A percentile compares a stretch with the other conserved stretches of the same genome.
Evolutionary conservation across 2,888 invertebrate genomes (phyloP).

Genomic region (Drosophila koepferae): DNA sequence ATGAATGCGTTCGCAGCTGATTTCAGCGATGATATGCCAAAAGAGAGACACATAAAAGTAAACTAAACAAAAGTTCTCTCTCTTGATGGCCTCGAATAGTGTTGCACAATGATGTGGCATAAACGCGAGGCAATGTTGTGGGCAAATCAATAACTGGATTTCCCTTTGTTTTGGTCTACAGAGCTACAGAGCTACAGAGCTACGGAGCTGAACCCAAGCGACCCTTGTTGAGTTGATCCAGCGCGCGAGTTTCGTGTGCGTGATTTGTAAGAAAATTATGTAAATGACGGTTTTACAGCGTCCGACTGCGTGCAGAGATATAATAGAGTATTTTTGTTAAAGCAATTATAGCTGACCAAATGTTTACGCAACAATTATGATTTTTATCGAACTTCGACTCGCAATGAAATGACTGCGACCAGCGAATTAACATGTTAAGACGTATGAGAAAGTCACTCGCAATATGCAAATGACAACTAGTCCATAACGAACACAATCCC

Average conservation of each 20-base stretch:
- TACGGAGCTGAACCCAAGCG: slow-evolving; percentile 11
- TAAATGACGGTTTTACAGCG: slow-evolving; percentile 73
- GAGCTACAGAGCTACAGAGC: slow-evolving; percentile 16
- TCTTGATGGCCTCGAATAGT: slow-evolving; percentile 68
- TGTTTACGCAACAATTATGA: slow-evolving; percentile 80
- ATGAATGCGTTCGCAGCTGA: slow-evolving; percentile 57
- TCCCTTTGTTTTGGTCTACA: slow-evolving; percentile 28
- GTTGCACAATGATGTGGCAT: slow-evolving; percentile 73
- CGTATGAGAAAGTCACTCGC: slow-evolving; percentile 30
- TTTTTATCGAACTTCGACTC: slow-evolving; percentile 49
- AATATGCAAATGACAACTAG: slow-evolving; percentile 32
- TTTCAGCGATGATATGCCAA: slow-evolving; percentile 68
- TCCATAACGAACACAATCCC: slow-evolving; percentile 9
- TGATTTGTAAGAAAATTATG: slow-evolving; percentile 78
- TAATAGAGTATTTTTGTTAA: slow-evolving; percentile 65
- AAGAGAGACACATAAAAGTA: slow-evolving; percentile 27
- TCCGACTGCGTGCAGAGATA: slow-evolving; percentile 43
- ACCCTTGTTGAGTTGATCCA: slow-evolving; percentile 27
- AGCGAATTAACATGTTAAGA: slow-evolving; percentile 26
- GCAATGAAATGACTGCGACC: slow-evolving; percentile 5
- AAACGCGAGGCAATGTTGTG: slow-evolving; percentile 46
- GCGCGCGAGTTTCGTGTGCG: slow-evolving; percentile 52
- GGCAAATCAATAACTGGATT: slow-evolving; percentile 69
- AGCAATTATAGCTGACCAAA: slow-evolving; percentile 78
- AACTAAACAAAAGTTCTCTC: slow-evolving; percentile 58